Evolutionary conservation across 2,888 invertebrate genomes (phyloP).

Genomic region (Eupithecia vulgata): DNA sequence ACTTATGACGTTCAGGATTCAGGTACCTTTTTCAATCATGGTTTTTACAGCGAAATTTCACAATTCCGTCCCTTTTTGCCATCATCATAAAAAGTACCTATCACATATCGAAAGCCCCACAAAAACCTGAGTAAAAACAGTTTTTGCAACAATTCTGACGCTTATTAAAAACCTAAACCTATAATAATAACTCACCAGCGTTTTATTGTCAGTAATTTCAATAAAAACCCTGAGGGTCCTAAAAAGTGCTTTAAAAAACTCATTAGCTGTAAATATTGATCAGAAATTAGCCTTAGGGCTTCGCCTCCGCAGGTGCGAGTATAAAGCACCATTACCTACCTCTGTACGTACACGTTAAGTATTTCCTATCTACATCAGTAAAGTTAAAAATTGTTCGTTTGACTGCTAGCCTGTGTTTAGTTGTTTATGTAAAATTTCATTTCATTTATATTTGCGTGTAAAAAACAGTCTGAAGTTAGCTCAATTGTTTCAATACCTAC

Average conservation of each 20-base stretch:
- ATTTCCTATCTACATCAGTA: background rate
- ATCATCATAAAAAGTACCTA: background rate
- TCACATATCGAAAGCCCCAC: background rate
- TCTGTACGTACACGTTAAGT: background rate
- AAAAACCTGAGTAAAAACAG: slow-evolving; percentile 10
- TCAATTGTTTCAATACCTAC: no score
- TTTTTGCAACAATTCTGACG: slow-evolving; percentile 8
- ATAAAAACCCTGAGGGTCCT: slow-evolving; percentile 39
- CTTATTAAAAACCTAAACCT: slow-evolving; percentile 9
- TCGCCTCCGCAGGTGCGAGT: slow-evolving; percentile 20
- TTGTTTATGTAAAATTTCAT: no score
- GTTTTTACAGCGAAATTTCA: background rate
- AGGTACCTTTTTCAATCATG: background rate
- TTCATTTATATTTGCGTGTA: no score
- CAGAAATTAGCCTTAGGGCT: slow-evolving; percentile 37
- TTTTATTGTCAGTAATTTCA: slow-evolving; percentile 36
- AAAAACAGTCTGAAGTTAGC: no score
- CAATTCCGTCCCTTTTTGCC: background rate
- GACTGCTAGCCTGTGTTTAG: background rate
- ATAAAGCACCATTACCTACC: background rate
- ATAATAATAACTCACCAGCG: slow-evolving; percentile 19
- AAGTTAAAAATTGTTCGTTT: background rate
- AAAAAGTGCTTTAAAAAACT: slow-evolving; percentile 42
- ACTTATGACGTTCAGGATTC: background rate
- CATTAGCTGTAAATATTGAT: slow-evolving; percentile 46